A percentile compares a stretch with the other conserved stretches of the same genome.
Conservation (phyloP, 2,888 invertebrate species). For the Eurois occulta region DNA sequence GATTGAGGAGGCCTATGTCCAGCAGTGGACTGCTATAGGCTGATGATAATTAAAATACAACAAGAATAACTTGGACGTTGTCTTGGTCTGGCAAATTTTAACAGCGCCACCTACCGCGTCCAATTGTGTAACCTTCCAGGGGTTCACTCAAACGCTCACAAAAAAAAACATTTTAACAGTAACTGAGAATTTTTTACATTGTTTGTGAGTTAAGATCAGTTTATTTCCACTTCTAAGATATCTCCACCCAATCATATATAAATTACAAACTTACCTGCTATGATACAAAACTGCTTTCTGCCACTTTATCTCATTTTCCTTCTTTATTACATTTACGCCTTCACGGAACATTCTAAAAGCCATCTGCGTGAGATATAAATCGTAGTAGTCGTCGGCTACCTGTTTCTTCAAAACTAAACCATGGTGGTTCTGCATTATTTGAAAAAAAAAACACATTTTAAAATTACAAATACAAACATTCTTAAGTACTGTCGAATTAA, state of each 20-base stretch:
- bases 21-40: no score
- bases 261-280: constrained; percentile 80
- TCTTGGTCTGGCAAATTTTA: no score
- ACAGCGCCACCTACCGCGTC: no score
- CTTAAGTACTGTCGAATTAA: neutral
- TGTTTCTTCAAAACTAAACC: constrained; percentile 90
- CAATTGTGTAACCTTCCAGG: no score
- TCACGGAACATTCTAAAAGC: constrained; percentile 88
- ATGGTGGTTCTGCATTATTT: constrained; percentile 82
- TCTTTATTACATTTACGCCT: constrained; percentile 82
- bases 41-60: no score
- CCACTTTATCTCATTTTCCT: constrained; percentile 87
- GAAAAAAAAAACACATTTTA: neutral
- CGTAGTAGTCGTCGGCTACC: constrained; percentile 93
- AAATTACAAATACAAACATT: neutral
- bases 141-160: no score
- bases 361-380: constrained; percentile 90
- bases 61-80: no score
- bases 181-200: neutral
- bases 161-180: neutral
- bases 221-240: neutral
- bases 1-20: no score
- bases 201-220: neutral
- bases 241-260: constrained; percentile 4
- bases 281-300: constrained; percentile 85